Percentiles rank a stretch among this genome's conserved stretches.
These are phyloP conservation scores for Macrocentrus cingulum DNA, from an alignment of 1,140 invertebrate genomes.

Conservation along the genomic window DNA sequence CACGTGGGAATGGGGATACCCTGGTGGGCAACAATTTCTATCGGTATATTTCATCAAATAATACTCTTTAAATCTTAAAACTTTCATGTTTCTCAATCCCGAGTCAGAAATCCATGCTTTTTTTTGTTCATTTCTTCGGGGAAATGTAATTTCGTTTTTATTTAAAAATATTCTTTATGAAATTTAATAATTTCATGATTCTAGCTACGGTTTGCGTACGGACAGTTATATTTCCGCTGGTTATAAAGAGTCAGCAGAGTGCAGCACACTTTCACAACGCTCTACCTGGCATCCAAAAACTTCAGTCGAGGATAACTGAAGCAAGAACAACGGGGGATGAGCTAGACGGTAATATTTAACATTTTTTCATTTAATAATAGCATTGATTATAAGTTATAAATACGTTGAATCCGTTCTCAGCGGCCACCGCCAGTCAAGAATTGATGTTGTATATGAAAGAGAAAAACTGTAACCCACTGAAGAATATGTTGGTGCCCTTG, in stretches of 20 bases:
- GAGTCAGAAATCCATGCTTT: too few species aligned
- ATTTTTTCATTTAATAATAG: constrained; percentile 5
- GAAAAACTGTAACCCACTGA: constrained; percentile 78
- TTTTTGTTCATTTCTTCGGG: background rate
- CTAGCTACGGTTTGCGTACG: constrained; percentile 77
- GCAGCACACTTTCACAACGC: constrained; percentile 77
- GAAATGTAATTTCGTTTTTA: constrained; percentile 8
- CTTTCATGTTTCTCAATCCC: too few species aligned
- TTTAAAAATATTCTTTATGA: too few species aligned
- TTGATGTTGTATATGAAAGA: constrained; percentile 79
- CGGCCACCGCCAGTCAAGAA: constrained; percentile 71
- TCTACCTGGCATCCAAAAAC: constrained; percentile 75
- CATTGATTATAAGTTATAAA: constrained; percentile 4
- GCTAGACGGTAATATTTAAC: constrained; percentile 64
- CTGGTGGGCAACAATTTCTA: constrained; percentile 86
- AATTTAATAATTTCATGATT: too few species aligned
- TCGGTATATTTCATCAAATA: constrained; percentile 58
- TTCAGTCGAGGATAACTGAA: constrained; percentile 82
- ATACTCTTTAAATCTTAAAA: constrained; percentile 7
- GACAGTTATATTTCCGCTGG: constrained; percentile 77
- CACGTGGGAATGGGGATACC: constrained; percentile 77
- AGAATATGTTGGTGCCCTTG: constrained; percentile 77
- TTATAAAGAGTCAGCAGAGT: constrained; percentile 78
- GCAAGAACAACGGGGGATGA: constrained; percentile 79
- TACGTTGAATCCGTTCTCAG: constrained; percentile 52